A percentile compares a stretch with the other conserved stretches of the same genome.
Conservation (phyloP, 2,113 vertebrate genomes). For the Seriola aureovittata region DNA sequence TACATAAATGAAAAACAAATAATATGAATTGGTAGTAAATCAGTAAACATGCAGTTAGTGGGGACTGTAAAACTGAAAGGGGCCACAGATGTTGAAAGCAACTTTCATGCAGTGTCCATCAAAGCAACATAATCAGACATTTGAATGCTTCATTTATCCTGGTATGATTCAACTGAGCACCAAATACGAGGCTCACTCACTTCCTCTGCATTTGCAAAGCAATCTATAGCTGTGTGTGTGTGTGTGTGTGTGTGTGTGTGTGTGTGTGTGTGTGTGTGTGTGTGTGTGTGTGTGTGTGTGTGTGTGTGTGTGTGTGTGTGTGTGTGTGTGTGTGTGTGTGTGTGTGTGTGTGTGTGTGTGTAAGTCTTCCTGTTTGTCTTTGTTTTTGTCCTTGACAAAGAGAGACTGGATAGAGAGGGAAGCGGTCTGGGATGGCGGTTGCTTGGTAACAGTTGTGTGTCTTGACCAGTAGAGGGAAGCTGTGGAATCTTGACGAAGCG, state of each 20-base stretch:
- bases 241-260: not conserved
- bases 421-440: slow-evolving; percentile 53
- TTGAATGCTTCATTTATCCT: slow-evolving; percentile 43
- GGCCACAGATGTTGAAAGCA: slow-evolving; percentile 5
- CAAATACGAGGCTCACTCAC: slow-evolving; percentile 36
- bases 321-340: not conserved
- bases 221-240: slow-evolving; percentile 25
- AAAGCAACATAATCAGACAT: slow-evolving; percentile 38
- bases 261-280: not conserved
- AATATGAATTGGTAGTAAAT: not conserved
- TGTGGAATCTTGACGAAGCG: slow-evolving; percentile 47
- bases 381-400: slow-evolving; percentile 33
- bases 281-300: not conserved
- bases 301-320: not conserved
- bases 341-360: not conserved
- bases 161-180: slow-evolving; percentile 36
- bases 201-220: slow-evolving; percentile 37
- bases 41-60: not conserved
- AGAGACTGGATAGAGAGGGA: not conserved
- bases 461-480: slow-evolving; percentile 43
- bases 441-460: slow-evolving; percentile 66
- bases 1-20: not conserved
- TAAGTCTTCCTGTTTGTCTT: slow-evolving; percentile 40
- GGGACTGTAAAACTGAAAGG: slow-evolving; percentile 2
- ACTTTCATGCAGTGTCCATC: not conserved